phyloP scores from a whole-genome alignment of 2,888 invertebrate genomes.

The Dasypogon diadema region DNA sequence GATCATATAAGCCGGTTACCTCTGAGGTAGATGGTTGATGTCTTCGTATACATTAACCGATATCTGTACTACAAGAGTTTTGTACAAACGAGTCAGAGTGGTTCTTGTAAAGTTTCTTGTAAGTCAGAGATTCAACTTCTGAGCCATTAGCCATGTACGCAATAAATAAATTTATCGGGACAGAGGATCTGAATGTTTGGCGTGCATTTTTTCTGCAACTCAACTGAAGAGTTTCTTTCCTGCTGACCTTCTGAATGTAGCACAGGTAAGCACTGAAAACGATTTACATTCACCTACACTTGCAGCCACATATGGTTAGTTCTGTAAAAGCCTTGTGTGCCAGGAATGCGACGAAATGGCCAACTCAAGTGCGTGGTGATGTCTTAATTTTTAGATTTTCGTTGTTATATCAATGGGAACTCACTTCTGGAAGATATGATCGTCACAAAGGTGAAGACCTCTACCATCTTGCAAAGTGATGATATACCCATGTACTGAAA shows the following conservation, averaged over 20 bases:
- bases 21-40: conserved; percentile 36
- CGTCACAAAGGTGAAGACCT: too few species aligned
- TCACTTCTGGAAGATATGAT: too few species aligned
- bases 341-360: conserved; percentile 31
- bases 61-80: conserved; percentile 31
- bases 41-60: conserved; percentile 29
- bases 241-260: conserved; percentile 14
- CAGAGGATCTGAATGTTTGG: conserved; percentile 53
- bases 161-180: conserved; percentile 56
- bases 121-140: conserved; percentile 41
- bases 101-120: conserved; percentile 43
- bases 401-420: conserved; percentile 27
- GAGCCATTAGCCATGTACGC: conserved; percentile 55
- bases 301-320: conserved; percentile 4
- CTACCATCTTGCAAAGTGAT: too few species aligned
- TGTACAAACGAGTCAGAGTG: background rate
- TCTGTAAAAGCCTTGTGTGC: too few species aligned
- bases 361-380: conserved; percentile 51
- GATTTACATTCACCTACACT: conserved; percentile 45
- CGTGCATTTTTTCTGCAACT: conserved; percentile 27
- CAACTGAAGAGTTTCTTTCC: conserved; percentile 8
- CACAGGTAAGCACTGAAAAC: background rate
- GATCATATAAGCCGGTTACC: conserved; percentile 1
- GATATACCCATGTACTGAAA: too few species aligned
- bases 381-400: conserved; percentile 54